phyloP scores from a whole-genome alignment of 2,888 invertebrate genomes.

The Didymodactylos carnosus region DNA sequence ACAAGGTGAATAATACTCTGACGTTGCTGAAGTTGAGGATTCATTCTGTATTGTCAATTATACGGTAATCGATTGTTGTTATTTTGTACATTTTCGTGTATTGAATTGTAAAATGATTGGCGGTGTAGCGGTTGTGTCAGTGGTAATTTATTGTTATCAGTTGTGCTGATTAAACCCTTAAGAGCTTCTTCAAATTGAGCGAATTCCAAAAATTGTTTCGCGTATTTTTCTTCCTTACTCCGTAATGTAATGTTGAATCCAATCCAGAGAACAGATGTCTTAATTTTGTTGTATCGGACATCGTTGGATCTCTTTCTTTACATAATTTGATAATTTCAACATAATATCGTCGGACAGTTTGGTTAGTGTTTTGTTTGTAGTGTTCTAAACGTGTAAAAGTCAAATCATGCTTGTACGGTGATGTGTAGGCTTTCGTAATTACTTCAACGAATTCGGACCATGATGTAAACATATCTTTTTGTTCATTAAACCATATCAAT shows the following conservation, averaged over 20 bases:
- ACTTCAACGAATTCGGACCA: not conserved
- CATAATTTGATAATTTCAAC: not conserved
- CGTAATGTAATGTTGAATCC: not conserved
- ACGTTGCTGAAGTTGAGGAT: not conserved
- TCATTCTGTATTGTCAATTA: no score
- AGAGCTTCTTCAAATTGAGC: not conserved
- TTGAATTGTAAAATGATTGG: no score
- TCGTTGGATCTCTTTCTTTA: not conserved
- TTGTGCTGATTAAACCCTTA: no score
- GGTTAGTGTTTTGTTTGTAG: not conserved
- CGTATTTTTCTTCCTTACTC: not conserved
- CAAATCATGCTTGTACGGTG: not conserved
- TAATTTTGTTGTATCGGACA: not conserved
- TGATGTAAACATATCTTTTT: not conserved
- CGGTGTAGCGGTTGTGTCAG: no score
- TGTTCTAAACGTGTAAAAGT: not conserved
- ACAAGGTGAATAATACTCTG: not conserved
- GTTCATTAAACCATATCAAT: not conserved
- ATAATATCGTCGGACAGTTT: not conserved
- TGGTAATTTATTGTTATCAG: no score
- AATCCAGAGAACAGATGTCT: not conserved
- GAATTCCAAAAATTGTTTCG: not conserved
- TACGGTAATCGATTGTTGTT: no score
- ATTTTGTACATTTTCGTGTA: no score
- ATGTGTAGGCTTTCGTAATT: not conserved